Evolutionary conservation across 1,140 invertebrate genomes (phyloP), one percentile per base, ranked within the genome.

Genomic region (Hetaerina americana): DNA sequence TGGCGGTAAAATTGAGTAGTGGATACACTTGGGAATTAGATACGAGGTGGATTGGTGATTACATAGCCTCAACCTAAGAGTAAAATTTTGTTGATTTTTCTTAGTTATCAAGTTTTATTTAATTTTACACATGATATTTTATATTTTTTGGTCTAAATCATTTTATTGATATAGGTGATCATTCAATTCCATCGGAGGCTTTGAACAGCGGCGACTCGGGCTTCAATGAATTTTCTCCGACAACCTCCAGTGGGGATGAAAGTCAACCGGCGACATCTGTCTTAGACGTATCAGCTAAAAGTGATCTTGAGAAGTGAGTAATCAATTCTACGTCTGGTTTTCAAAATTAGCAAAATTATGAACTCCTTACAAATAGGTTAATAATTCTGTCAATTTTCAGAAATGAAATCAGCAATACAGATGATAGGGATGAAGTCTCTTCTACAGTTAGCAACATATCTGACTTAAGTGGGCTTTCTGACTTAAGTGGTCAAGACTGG

Each of bases 381-480:
- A n/a, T 57, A 18, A n/a, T 5, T 12, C 2, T 57, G 10, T 18
- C 2, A 57, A 18, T 57, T 57, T 57, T 57, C 2, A 57, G 10
- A 2, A 57, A n/a, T 57, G 40, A 57, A 57, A 12, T 15, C 25
- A 10, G n/a, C 8, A 66, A 66, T 72, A 77, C 78, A 31, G 84
- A 87, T 74, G 82, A 85, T 66, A 88, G 87, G 68, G 85, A 87
- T 77, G 85, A 87, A 70, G 85, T 88, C 72, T 86, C 85, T 5
- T 86, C 86, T 1, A 88, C 87, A 0, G 84, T 87, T 29, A 90
- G 88, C 78, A 86, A 90, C 77, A 80, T 90, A 18, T 91, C 90
- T n/a, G 86, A 88, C 73, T 78, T 88, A 70, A 87, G 87, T 76
- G 87, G 86, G 1, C 75, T 89, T 3, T 88, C 87, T 1, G 86